Conservation (phyloP, 2,113 vertebrate genomes). For the Barnardius zonarius region DNA sequence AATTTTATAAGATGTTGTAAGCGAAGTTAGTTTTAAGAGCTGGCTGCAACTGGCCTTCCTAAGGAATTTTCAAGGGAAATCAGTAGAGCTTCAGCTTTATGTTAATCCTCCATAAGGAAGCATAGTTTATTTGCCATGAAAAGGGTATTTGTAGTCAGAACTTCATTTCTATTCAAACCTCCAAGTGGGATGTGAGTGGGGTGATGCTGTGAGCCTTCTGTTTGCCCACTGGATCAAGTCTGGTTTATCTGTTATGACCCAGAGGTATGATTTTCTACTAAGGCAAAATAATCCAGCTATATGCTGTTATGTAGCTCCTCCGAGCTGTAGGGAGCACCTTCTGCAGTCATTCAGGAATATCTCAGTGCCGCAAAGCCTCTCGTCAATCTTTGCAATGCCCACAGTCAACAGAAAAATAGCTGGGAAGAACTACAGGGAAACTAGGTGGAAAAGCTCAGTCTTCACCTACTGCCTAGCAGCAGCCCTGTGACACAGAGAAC, state of each 20-base stretch:
- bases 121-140: neutral
- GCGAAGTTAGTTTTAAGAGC: neutral
- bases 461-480: neutral
- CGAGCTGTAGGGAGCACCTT: neutral
- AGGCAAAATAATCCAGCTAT: neutral
- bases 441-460: neutral
- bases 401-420: neutral
- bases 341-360: neutral
- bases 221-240: neutral
- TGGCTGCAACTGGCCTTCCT: neutral
- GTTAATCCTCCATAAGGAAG: neutral
- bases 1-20: neutral
- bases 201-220: neutral
- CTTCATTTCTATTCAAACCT: neutral
- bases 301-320: neutral
- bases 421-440: neutral
- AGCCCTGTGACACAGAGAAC: neutral
- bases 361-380: neutral
- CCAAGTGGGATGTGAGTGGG: neutral
- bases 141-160: neutral
- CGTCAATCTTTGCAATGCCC: neutral
- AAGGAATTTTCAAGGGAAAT: neutral
- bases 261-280: neutral
- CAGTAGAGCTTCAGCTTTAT: neutral
- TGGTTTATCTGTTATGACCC: neutral